phyloP scores from a whole-genome alignment of 2,888 invertebrate species.

The Tetragnatha montana region DNA sequence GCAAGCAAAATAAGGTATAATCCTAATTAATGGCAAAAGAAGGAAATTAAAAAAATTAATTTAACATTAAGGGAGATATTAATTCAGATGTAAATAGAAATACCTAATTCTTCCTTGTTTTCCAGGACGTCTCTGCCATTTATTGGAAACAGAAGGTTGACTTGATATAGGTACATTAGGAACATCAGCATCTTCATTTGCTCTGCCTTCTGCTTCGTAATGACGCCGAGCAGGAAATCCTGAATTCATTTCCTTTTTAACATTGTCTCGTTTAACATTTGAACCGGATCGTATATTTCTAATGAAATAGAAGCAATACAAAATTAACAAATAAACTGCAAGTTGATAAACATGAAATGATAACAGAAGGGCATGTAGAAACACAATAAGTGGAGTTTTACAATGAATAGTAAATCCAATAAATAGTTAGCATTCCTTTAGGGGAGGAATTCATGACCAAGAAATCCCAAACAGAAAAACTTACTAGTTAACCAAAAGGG shows the following conservation, averaged over 20 bases:
- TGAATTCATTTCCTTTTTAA: conserved; percentile 54
- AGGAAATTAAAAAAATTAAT: no score
- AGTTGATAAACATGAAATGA: not conserved
- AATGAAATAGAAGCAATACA: not conserved
- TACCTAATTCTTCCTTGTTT: conserved; percentile 46
- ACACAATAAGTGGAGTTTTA: not conserved
- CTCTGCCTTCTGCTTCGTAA: conserved; percentile 71
- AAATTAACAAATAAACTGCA: not conserved
- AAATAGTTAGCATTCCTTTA: no score
- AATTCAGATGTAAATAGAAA: no score
- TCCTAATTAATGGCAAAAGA: no score
- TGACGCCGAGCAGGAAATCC: conserved; percentile 69
- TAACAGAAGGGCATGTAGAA: no score
- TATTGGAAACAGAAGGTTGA: not conserved
- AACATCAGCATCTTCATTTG: conserved; percentile 67
- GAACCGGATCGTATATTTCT: conserved; percentile 16
- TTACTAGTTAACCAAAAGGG: not conserved
- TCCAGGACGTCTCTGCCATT: conserved; percentile 18
- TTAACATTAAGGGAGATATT: no score
- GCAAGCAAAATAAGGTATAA: no score
- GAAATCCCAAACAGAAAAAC: no score
- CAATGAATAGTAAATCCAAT: not conserved
- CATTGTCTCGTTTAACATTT: conserved; percentile 56
- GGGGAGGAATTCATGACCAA: no score
- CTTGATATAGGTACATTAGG: conserved; percentile 9